Evolutionary conservation across 2,888 invertebrate species (phyloP).

Genomic region (Agrotis ipsilon): DNA sequence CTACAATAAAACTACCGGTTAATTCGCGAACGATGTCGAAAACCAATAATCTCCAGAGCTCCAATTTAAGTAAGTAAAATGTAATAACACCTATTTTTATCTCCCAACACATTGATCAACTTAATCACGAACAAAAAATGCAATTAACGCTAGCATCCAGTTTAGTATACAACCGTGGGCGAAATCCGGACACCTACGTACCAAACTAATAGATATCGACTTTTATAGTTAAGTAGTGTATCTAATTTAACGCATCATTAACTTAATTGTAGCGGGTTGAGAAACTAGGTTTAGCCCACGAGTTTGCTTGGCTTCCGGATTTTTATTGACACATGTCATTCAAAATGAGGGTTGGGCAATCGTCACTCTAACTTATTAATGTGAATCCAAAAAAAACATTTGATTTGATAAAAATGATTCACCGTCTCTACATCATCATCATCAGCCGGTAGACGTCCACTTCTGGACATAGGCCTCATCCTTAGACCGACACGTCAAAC

Average conservation of each 20-base stretch:
- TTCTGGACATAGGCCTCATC: too few relatives aligned
- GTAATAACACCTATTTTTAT: conserved; percentile 44
- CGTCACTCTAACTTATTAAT: not conserved
- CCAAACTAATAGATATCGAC: conserved; percentile 60
- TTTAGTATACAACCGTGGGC: conserved; percentile 59
- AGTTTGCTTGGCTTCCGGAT: conserved; percentile 43
- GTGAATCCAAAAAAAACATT: too few relatives aligned
- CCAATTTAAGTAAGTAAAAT: conserved; percentile 16
- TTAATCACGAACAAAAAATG: conserved; percentile 55
- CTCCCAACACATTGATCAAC: conserved; percentile 56
- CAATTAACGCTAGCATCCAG: conserved; percentile 60
- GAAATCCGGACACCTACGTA: conserved; percentile 60
- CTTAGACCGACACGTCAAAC: too few relatives aligned
- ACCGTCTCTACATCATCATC: too few relatives aligned
- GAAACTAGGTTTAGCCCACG: conserved; percentile 56
- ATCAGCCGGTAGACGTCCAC: too few relatives aligned
- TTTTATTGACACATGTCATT: conserved; percentile 30
- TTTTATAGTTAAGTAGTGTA: conserved; percentile 62
- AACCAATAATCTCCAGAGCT: too few relatives aligned
- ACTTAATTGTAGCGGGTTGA: conserved; percentile 57
- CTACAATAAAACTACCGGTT: too few relatives aligned
- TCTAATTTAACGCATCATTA: conserved; percentile 66
- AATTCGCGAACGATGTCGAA: too few relatives aligned
- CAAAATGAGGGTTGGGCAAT: conserved; percentile 1
- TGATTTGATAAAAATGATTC: too few relatives aligned